These are phyloP conservation scores for Neosilurus mollespiculum DNA, from an alignment of 2,797 vertebrate species.

Conservation along the genomic window DNA sequence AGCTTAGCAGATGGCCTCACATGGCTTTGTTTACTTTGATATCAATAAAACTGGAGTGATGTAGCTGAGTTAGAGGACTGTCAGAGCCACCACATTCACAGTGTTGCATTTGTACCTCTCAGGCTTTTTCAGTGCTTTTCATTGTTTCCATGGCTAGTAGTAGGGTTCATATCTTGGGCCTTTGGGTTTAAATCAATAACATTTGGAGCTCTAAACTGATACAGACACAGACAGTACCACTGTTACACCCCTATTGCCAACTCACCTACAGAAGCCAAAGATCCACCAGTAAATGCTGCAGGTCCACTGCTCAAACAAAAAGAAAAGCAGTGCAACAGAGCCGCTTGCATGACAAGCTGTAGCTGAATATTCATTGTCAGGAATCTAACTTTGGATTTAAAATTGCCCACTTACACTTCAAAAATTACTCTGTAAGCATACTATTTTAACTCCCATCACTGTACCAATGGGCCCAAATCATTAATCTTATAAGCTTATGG, in stretches of 20 bases:
- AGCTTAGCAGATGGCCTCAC: too few species aligned
- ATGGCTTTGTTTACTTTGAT: too few species aligned
- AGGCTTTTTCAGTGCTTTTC: not conserved
- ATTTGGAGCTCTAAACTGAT: not conserved
- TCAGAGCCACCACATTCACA: not conserved
- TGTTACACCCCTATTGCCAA: constrained; percentile 31
- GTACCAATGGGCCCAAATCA: too few species aligned
- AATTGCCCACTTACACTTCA: not conserved
- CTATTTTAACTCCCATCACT: too few species aligned
- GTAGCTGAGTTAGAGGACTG: not conserved
- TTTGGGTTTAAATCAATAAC: not conserved
- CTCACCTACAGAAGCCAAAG: constrained; percentile 80
- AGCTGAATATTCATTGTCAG: constrained; percentile 62
- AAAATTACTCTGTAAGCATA: not conserved
- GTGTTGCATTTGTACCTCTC: not conserved
- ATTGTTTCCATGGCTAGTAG: not conserved
- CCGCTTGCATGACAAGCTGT: constrained; percentile 77
- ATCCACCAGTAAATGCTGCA: constrained; percentile 83
- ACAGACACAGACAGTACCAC: not conserved
- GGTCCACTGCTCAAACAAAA: constrained; percentile 82
- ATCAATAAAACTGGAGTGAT: not conserved
- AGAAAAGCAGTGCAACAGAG: constrained; percentile 78
- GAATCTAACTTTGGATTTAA: not conserved
- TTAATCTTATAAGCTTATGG: too few species aligned
- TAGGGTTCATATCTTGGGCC: not conserved